Evolutionary conservation across 2,113 vertebrate species (phyloP).

Genomic region (Malurus alboscapulatus): DNA sequence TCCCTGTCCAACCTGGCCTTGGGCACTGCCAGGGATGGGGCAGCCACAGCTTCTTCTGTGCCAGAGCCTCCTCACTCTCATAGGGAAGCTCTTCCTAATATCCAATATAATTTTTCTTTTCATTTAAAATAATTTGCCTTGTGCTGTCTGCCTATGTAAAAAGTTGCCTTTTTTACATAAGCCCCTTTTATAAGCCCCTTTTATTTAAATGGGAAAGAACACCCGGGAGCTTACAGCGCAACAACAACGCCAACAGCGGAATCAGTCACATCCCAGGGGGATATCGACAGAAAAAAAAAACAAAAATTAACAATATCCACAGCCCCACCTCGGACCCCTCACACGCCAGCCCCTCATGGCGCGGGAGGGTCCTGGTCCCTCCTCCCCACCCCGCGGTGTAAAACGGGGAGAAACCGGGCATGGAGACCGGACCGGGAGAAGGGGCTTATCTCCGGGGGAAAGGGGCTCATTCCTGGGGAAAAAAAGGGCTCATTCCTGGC

Average conservation of each 20-base stretch:
- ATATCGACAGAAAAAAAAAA: fast-evolving
- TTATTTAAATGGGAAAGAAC: background rate
- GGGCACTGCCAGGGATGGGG: background rate
- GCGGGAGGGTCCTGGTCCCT: background rate
- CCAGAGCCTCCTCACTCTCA: background rate
- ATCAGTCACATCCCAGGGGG: fast-evolving
- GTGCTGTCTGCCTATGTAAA: background rate
- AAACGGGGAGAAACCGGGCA: background rate
- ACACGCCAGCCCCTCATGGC: background rate
- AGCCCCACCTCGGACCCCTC: background rate
- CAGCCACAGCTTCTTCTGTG: background rate
- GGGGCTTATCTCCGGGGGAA: too few species aligned
- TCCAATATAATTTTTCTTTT: background rate
- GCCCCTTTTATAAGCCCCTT: background rate
- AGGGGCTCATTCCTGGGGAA: too few species aligned
- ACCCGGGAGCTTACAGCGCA: fast-evolving
- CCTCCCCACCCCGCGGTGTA: too few species aligned
- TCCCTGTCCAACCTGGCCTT: fast-evolving
- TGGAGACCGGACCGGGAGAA: fast-evolving
- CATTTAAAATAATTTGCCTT: background rate
- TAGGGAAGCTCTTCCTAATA: background rate
- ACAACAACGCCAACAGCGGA: fast-evolving
- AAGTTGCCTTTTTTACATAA: background rate
- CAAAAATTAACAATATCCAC: too few species aligned
- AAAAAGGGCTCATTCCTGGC: too few species aligned